These are phyloP conservation scores for Trissolcus japonicus DNA, from an alignment of 2,888 invertebrate species.

Conservation along the genomic window DNA sequence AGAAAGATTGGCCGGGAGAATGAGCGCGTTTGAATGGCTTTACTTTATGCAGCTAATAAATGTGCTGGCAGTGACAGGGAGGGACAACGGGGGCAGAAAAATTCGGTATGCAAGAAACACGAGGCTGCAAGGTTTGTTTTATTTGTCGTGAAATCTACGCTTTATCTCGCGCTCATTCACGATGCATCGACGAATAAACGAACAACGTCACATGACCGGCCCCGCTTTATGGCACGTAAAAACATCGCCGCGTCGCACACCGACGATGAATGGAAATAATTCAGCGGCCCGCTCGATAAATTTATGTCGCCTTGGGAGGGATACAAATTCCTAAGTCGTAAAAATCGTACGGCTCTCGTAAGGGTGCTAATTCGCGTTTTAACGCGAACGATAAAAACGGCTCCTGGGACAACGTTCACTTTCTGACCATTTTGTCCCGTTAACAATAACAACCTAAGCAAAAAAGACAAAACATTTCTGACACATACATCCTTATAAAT, in stretches of 20 bases:
- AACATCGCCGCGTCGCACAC: slow-evolving; percentile 66
- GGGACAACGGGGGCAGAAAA: slow-evolving; percentile 35
- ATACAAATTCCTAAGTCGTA: slow-evolving; percentile 71
- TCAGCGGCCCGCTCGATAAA: slow-evolving; percentile 67
- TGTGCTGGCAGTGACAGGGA: slow-evolving; percentile 18
- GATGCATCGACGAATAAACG: slow-evolving; percentile 52
- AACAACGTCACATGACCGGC: slow-evolving; percentile 37
- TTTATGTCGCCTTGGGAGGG: slow-evolving; percentile 59
- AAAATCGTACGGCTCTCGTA: slow-evolving; percentile 65
- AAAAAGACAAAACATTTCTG: too few relatives aligned
- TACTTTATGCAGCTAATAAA: slow-evolving; percentile 52
- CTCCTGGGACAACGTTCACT: slow-evolving; percentile 29
- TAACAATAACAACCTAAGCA: too few relatives aligned
- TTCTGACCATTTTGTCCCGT: slow-evolving; percentile 10
- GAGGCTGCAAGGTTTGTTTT: slow-evolving; percentile 36
- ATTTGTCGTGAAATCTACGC: slow-evolving; percentile 17
- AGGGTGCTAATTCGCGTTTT: slow-evolving; percentile 69
- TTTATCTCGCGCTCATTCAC: slow-evolving; percentile 47
- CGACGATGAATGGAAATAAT: slow-evolving; percentile 70
- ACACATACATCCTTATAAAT: too few relatives aligned
- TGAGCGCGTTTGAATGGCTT: slow-evolving; percentile 43
- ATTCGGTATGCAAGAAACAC: slow-evolving; percentile 53
- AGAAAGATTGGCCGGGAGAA: slow-evolving; percentile 33
- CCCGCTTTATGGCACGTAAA: slow-evolving; percentile 70
- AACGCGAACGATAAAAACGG: slow-evolving; percentile 65